Evolutionary conservation across 2,888 invertebrate genomes (phyloP).

Genomic region (Acleris holmiana): DNA sequence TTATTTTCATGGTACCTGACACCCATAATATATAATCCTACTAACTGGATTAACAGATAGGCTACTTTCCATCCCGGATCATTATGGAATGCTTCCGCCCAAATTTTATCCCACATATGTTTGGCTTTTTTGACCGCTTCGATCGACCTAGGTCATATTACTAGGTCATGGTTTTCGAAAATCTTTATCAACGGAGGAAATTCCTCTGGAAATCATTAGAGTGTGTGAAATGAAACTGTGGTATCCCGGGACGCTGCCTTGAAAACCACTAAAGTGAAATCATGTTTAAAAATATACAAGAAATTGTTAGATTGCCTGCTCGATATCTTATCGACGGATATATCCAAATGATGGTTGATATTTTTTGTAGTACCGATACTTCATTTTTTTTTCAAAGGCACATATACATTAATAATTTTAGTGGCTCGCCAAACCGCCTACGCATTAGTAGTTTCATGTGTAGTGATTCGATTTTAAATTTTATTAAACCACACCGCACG

Average conservation of each 20-base stretch:
- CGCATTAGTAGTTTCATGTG: too few relatives aligned
- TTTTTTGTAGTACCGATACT: background rate
- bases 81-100: too few relatives aligned
- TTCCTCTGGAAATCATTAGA: constrained; percentile 1
- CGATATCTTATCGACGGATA: background rate
- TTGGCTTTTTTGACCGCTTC: background rate
- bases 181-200: constrained; percentile 3
- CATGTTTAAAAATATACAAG: constrained; percentile 2
- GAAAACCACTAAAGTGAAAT: background rate
- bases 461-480: too few relatives aligned
- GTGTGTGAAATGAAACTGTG: background rate
- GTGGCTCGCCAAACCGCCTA: too few relatives aligned
- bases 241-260: background rate
- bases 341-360: constrained; percentile 11
- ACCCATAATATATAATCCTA: background rate
- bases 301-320: constrained; percentile 1
- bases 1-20: too few relatives aligned
- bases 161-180: constrained; percentile 5
- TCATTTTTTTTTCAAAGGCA: too few relatives aligned
- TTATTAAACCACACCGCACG: too few relatives aligned
- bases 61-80: accelerated
- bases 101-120: too few relatives aligned
- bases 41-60: background rate
- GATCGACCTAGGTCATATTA: background rate
- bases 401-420: too few relatives aligned